Base-by-base conservation (phyloP, 1,140 invertebrate genomes). In the Piezodorus guildinii region DNA sequence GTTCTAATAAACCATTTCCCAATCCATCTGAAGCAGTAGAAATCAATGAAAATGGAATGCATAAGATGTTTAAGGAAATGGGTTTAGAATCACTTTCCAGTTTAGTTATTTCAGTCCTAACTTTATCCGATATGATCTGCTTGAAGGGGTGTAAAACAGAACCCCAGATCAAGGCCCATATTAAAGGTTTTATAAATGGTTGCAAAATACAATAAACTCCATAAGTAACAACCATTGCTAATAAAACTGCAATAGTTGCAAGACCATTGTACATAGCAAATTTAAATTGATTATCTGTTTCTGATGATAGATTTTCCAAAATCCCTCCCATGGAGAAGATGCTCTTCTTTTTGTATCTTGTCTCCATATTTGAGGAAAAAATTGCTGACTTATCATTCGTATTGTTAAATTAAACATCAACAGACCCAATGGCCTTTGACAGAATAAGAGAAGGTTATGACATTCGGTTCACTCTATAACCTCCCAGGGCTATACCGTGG, bases 131-230 rank as follows among this genome's bases (percentile, higher is more conserved):
- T 15, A 94, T 71, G 34, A 81, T 83, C 62, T 83, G 79, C 72
- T 96, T 96, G 68, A 94, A 86, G 0, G 92, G 92, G 74, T 94
- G 88, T 25, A 96, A 77, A 43, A 93, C 86, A 10, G 90, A 90
- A 15, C 92, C 92, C 73, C 92, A 91, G 16, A 98, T 74, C 54
- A 96, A 76, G 5, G 94, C 94, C 94, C 94, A 98, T 64, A 96
- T 80, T 39, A 98, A 72, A 0, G 94, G 91, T 70, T 91, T 87
- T 17, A 96, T 81, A 75, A 97, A 98, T 0, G 93, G 91, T 71
- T 90, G 86, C 6, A 96, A 74, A 56, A 93, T 86, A 66, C 87
- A 82, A 72, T 91, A 94, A 16, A 95, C 79, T 5, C 90, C 88
- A 70, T 84, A 87, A 25, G 83, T 79, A 14, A 85, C 87, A 2